A percentile compares a stretch with the other conserved stretches of the same genome.
Conservation (phyloP, 2,888 invertebrate species). For the Fabriciana adippe region DNA sequence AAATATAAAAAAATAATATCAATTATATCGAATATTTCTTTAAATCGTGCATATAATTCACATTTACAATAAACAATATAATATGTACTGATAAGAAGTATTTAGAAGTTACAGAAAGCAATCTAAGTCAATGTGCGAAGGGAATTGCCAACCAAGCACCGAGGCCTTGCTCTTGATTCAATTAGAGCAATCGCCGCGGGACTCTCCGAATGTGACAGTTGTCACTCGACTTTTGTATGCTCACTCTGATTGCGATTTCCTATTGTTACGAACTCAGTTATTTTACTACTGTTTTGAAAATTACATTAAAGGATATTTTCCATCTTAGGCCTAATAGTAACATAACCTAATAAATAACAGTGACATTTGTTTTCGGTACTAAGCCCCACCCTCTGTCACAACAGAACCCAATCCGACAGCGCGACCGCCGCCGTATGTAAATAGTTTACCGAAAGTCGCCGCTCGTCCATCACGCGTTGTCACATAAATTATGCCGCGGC, state of each 20-base stretch:
- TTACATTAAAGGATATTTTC: slow-evolving; percentile 45
- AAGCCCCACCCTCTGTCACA: slow-evolving; percentile 82
- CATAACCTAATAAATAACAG: slow-evolving; percentile 81
- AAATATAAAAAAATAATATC: too few species aligned
- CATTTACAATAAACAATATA: neutral
- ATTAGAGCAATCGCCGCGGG: slow-evolving; percentile 67
- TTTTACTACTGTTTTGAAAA: slow-evolving; percentile 23
- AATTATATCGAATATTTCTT: too few species aligned
- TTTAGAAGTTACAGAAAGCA: slow-evolving; percentile 53
- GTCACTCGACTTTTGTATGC: slow-evolving; percentile 40
- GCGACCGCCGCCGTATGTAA: slow-evolving; percentile 79
- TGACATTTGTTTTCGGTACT: slow-evolving; percentile 81
- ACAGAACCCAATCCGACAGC: slow-evolving; percentile 80
- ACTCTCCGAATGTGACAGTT: slow-evolving; percentile 43
- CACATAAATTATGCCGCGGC: slow-evolving; percentile 83
- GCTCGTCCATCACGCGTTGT: slow-evolving; percentile 82
- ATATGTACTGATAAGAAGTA: slow-evolving; percentile 12
- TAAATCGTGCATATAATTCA: too few species aligned
- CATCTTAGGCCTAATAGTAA: slow-evolving; percentile 75
- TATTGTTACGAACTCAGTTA: slow-evolving; percentile 17
- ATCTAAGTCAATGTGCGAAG: slow-evolving; percentile 72
- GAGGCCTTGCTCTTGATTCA: slow-evolving; percentile 65
- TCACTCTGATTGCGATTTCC: slow-evolving; percentile 35
- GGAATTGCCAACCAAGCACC: slow-evolving; percentile 60
- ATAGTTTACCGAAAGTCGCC: slow-evolving; percentile 82